Conservation (phyloP, 2,113 vertebrate genomes). For the Bos javanicus region DNA sequence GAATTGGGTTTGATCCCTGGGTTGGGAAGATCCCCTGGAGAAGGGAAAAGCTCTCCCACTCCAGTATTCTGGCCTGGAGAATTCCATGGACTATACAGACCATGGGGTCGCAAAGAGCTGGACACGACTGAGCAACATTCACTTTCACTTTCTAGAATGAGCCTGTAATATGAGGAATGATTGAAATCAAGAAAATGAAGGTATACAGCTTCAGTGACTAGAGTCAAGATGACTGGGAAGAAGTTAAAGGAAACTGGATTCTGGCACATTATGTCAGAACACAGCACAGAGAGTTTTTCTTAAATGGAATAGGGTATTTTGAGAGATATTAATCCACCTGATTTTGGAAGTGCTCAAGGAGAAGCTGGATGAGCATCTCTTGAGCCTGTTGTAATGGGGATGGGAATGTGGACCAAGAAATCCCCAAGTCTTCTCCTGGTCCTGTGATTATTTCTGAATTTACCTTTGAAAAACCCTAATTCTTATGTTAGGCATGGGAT, state of each 20-base stretch:
- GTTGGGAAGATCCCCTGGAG: neutral
- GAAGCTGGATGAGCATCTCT: neutral
- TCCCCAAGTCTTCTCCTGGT: neutral
- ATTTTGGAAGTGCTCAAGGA: neutral
- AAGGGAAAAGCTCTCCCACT: neutral
- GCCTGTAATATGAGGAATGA: neutral
- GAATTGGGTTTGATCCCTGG: neutral
- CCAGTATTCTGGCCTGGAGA: neutral
- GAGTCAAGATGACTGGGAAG: neutral
- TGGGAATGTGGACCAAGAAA: neutral
- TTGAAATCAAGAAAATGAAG: neutral
- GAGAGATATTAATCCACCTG: neutral
- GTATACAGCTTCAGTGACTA: neutral
- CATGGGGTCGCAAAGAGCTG: neutral
- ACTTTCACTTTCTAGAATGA: neutral
- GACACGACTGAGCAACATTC: neutral
- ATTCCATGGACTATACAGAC: neutral
- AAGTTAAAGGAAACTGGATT: neutral
- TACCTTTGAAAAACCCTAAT: neutral
- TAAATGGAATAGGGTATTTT: neutral
- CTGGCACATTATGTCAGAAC: neutral
- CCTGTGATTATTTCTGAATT: neutral
- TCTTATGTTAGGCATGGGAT: neutral
- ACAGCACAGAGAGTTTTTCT: neutral
- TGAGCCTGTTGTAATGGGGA: too few species aligned